Evolutionary conservation across 2,113 vertebrate genomes (phyloP).

Genomic region (Brienomyrus brachyistius): DNA sequence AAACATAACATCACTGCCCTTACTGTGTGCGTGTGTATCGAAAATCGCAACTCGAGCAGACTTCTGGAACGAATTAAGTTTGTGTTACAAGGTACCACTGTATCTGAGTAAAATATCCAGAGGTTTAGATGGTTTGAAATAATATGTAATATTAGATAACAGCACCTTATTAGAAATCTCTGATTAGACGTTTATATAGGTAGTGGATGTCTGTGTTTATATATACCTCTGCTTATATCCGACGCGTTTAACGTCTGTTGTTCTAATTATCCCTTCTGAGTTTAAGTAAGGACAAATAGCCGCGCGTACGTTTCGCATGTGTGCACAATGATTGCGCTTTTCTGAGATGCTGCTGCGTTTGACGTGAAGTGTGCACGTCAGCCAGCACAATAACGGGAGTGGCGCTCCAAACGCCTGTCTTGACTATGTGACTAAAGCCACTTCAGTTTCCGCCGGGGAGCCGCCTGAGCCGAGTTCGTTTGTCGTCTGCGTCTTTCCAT

Average conservation of each 20-base stretch:
- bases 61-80: background rate
- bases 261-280: background rate
- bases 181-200: background rate
- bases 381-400: slow-evolving; percentile 8
- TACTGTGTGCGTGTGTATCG: background rate
- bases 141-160: background rate
- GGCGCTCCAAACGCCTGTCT: background rate
- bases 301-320: background rate
- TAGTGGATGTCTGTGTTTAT: background rate
- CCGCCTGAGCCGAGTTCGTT: background rate
- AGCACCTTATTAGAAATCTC: background rate
- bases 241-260: background rate
- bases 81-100: background rate
- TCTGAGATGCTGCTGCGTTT: slow-evolving; percentile 4
- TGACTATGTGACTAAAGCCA: background rate
- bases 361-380: background rate
- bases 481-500: background rate
- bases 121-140: background rate
- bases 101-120: background rate
- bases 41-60: background rate
- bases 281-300: background rate
- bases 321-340: background rate
- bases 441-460: background rate
- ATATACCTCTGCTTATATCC: background rate
- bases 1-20: background rate